Conservation (phyloP, 2,797 vertebrate species). For the Numenius phaeopus region DNA sequence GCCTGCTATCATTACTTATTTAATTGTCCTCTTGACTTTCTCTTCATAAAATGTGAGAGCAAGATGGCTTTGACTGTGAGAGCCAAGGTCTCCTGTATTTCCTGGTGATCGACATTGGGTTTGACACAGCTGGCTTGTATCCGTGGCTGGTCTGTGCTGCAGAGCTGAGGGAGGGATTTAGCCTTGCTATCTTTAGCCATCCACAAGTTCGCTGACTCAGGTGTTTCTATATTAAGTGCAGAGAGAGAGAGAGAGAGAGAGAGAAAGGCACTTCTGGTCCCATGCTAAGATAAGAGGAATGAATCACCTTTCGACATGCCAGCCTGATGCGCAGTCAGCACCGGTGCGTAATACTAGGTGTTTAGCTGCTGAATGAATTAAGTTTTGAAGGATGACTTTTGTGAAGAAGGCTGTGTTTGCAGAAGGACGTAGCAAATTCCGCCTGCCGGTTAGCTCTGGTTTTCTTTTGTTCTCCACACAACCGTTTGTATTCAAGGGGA, state of each 20-base stretch:
- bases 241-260: neutral
- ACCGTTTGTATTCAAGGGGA: neutral
- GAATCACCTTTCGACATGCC: neutral
- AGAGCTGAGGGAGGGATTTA: neutral
- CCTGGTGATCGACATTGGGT: neutral
- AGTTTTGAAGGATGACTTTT: neutral
- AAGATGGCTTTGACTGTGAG: neutral
- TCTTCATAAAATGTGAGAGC: neutral
- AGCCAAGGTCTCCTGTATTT: neutral
- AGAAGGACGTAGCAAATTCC: neutral
- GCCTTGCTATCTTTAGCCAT: neutral
- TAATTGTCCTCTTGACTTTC: constrained; percentile 17
- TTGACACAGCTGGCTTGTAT: neutral
- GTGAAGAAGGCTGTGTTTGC: neutral
- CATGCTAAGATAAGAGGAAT: neutral
- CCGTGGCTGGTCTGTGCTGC: rapidly evolving
- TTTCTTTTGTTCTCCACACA: neutral
- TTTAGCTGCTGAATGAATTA: neutral
- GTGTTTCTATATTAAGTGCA: neutral
- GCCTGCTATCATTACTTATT: neutral
- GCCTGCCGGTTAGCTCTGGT: neutral
- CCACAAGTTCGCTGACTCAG: neutral
- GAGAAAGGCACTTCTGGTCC: neutral
- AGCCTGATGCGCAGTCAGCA: neutral
- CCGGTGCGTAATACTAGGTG: too few species aligned